These are phyloP conservation scores for Latheticus oryzae DNA, from an alignment of 2,888 invertebrate genomes.

Conservation along the genomic window DNA sequence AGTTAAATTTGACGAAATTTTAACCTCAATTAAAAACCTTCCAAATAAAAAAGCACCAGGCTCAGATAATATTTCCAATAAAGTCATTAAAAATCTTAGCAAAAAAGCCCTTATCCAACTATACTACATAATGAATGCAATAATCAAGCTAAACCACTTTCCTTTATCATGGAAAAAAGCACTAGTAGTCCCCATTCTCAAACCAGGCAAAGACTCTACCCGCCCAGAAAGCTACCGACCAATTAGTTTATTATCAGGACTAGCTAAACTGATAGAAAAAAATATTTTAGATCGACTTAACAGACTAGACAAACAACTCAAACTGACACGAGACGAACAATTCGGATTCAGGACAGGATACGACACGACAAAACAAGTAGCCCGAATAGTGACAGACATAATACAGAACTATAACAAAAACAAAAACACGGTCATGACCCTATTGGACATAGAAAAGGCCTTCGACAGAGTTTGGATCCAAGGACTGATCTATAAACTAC, in stretches of 20 bases:
- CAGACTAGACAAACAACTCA: neutral
- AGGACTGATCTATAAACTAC: slow-evolving; percentile 50
- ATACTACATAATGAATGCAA: slow-evolving; percentile 20
- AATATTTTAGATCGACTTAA: neutral
- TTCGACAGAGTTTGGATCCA: slow-evolving; percentile 52
- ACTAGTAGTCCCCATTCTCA: slow-evolving; percentile 7
- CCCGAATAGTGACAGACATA: slow-evolving; percentile 38
- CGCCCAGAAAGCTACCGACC: slow-evolving; percentile 18
- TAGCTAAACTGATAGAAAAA: slow-evolving; percentile 24
- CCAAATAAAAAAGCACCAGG: slow-evolving; percentile 22
- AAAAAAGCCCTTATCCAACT: neutral
- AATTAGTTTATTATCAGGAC: slow-evolving; percentile 26
- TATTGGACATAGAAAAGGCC: slow-evolving; percentile 35
- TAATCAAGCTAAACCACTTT: slow-evolving; percentile 14
- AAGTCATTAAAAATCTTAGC: slow-evolving; percentile 2
- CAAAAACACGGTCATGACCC: slow-evolving; percentile 47
- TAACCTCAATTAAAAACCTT: too few relatives aligned
- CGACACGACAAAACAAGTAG: slow-evolving; percentile 49
- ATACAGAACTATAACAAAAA: slow-evolving; percentile 44
- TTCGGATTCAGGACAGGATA: slow-evolving; percentile 25
- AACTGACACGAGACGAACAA: slow-evolving; percentile 13
- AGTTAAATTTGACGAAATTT: too few relatives aligned
- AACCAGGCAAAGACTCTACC: slow-evolving; percentile 10
- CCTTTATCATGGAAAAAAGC: slow-evolving; percentile 30
- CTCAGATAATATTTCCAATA: slow-evolving; percentile 15